Base-by-base conservation (phyloP, 2,113 vertebrate genomes). In the Chloroceryle aenea region DNA sequence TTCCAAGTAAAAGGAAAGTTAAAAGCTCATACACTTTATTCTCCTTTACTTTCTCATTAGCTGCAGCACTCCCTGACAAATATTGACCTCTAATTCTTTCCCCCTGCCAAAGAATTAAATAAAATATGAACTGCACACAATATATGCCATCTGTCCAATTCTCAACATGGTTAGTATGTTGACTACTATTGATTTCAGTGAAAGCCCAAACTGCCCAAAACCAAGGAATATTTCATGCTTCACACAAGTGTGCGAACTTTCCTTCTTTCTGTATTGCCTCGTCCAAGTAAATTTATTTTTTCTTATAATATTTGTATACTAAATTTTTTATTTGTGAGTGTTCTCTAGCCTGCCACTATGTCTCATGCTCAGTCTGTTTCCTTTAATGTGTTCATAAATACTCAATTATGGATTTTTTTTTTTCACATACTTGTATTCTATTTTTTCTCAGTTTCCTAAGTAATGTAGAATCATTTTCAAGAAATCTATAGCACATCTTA, bases 1-100 rank as follows among this genome's bases (percentile, higher is more conserved):
- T 91, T 91, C 58, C 72, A 85, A 82, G 84, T 79, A 68, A 91
- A 97, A 89, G 68, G 62, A 67, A 93, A 71, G 52, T 74, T 76
- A 81, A 74, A 94, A 87, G 34, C 76, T 85, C 68, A 38, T 88
- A 42, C 14, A 50, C 76, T 82, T 93, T 91, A 87, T 82, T 93
- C 58, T 96, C 50, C 48, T 73, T 95, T 85, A 77, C 38, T 95
- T 91, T 93, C 93, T 89, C 85, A 91, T 95, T 96, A 96, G 43
- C 75, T 86, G 81, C 91, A 91, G 16, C 38, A 80, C 77, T 96
- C 96, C 87, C 92, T 97, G 84, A 96, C 87, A 96, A 97, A 94
- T 87, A 96, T 75, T 96, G 90, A 96, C 90, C 76, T 58, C 76
- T 79, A 95, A 93, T 81, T 90, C 81, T 92, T 96, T 87, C 52